Evolutionary conservation across 2,113 vertebrate species (phyloP), one percentile per base, ranked within the genome.

Genomic region (Triplophysa rosa): DNA sequence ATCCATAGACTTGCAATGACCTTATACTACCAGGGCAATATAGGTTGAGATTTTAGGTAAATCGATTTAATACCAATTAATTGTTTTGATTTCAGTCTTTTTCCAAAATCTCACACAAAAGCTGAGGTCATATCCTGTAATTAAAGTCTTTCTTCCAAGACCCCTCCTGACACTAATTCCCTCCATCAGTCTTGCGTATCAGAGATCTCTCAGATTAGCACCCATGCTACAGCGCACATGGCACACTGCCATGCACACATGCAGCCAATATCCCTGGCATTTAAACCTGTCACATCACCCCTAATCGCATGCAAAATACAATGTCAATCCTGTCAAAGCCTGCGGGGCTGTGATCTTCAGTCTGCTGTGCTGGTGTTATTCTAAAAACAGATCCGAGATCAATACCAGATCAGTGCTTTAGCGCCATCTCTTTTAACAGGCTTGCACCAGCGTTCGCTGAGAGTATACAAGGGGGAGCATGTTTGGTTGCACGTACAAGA

Each of bases 241-340:
- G 75, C 77, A 54, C 68, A 47, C 87, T 86, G 89, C 88, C 89
- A 89, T 90, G 89, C 78, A 78, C 75, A 84, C 86, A 85, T 88
- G 85, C 83, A 82, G 75, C 52, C 58, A 86, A 87, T 63, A 84
- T 82, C 80, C 79, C 62, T 91, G 90, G 90, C 91, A 89, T 92
- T 91, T 89, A 84, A 79, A 86, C 78, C 79, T 68, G 80, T 83
- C 82, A 23, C 73, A 77, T 80, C 80, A 81, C 79, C 85, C 87
- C 78, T 90, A 91, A 92, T 89, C 84, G 86, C 83, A 84, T 52
- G 73, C 87, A 88, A 90, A 90, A 90, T 86, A 90, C 85, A 83
- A 77, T 79, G 83, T 86, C 83, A 77, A 72, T 84, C 61, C 81
- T 79, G 84, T 89, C 78, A 37, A 86, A 86, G 83, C 83, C 82